Percentiles rank a stretch among this genome's conserved stretches.
phyloP scores from a whole-genome alignment of 1,140 invertebrate species.

The Rhynchophorus ferrugineus region DNA sequence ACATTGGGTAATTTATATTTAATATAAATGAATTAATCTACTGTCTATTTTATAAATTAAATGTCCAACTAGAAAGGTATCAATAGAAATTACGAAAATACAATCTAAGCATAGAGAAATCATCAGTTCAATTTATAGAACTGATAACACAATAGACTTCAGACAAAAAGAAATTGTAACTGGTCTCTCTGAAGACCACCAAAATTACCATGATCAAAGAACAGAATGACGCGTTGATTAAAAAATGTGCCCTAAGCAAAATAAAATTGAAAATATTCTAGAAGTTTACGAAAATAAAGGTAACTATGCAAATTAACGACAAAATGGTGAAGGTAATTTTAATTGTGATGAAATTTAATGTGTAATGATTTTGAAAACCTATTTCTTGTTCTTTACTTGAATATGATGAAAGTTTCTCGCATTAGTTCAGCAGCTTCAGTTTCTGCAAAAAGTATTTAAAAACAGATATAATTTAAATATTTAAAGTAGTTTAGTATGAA shows the following conservation, averaged over 20 bases:
- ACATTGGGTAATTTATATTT: too few species aligned
- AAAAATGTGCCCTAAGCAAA: slow-evolving; percentile 47
- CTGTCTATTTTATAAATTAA: slow-evolving; percentile 44
- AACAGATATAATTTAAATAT: too few species aligned
- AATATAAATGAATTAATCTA: neutral
- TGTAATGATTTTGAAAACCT: too few species aligned
- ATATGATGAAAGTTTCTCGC: too few species aligned
- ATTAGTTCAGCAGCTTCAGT: too few species aligned
- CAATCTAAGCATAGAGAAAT: slow-evolving; percentile 29
- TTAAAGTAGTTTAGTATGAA: too few species aligned
- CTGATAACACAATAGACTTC: slow-evolving; percentile 10
- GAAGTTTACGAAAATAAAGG: slow-evolving; percentile 52
- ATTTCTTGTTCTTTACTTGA: too few species aligned
- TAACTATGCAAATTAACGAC: slow-evolving; percentile 10
- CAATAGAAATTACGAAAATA: slow-evolving; percentile 51
- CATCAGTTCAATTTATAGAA: slow-evolving; percentile 5
- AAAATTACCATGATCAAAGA: slow-evolving; percentile 45
- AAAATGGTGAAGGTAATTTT: slow-evolving; percentile 5
- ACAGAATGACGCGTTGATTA: slow-evolving; percentile 50
- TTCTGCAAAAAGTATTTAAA: too few species aligned
- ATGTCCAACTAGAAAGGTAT: slow-evolving; percentile 58
- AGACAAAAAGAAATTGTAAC: slow-evolving; percentile 32
- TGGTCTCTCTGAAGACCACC: slow-evolving; percentile 29
- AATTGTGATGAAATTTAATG: slow-evolving; percentile 26
- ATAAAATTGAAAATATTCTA: slow-evolving; percentile 54